A percentile compares a stretch with the other conserved stretches of the same genome.
Evolutionary conservation across 2,888 invertebrate genomes (phyloP).

Genomic region (Archips crataeganus): DNA sequence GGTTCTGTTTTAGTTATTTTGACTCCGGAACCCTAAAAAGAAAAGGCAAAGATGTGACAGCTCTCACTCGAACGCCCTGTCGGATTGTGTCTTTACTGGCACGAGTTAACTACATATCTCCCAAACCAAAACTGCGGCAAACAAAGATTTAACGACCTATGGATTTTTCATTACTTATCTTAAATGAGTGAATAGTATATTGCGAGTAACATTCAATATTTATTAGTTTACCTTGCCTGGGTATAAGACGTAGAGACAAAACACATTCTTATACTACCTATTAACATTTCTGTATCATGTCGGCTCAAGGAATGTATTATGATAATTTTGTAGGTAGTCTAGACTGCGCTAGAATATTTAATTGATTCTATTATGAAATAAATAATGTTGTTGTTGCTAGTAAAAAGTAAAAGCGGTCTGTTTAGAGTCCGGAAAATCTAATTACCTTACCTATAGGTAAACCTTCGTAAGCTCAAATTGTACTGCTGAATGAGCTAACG

Average conservation of each 20-base stretch:
- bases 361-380: background rate
- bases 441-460: too few species aligned
- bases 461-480: too few species aligned
- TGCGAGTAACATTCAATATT: too few species aligned
- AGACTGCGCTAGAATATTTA: conserved; percentile 3
- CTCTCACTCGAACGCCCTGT: background rate
- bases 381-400: background rate
- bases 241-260: background rate
- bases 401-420: too few species aligned
- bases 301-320: background rate
- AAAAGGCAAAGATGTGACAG: background rate
- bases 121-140: too few species aligned
- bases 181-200: too few species aligned
- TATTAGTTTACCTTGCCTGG: background rate
- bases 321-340: background rate
- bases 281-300: background rate
- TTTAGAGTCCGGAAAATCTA: background rate
- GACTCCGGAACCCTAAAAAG: too few species aligned
- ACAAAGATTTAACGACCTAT: too few species aligned
- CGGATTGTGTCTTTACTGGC: background rate
- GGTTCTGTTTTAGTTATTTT: too few species aligned
- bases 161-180: too few species aligned
- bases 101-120: too few species aligned
- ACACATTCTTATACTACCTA: background rate
- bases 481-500: too few species aligned